Percentiles rank a stretch among this genome's conserved stretches.
Conservation (phyloP, 2,113 vertebrate species). For the Melospiza georgiana region DNA sequence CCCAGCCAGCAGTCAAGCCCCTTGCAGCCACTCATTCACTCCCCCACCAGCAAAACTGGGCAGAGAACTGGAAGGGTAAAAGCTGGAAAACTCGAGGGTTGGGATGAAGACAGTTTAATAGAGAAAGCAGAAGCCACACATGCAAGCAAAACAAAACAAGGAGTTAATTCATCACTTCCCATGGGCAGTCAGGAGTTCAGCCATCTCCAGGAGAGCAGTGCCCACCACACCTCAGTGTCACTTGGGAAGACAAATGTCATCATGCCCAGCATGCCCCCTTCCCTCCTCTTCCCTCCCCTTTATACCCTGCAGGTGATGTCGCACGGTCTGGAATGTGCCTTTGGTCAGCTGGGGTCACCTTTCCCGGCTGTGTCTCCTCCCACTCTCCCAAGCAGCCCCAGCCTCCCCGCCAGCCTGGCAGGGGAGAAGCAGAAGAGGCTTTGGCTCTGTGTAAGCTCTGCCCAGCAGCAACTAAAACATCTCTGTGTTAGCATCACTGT, state of each 20-base stretch:
- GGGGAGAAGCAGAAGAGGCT: not conserved
- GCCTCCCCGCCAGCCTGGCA: not conserved
- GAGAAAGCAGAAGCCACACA: not conserved
- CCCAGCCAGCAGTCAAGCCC: not conserved
- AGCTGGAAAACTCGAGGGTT: not conserved
- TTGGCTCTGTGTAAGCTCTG: not conserved
- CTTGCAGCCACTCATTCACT: not conserved
- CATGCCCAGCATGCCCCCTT: not conserved
- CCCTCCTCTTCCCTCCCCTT: not conserved
- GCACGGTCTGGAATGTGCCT: not conserved
- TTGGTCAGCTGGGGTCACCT: not conserved
- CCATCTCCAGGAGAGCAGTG: not conserved
- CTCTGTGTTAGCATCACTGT: not conserved
- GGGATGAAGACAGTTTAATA: not conserved
- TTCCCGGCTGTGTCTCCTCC: not conserved
- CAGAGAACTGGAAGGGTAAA: not conserved
- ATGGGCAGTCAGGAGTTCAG: not conserved
- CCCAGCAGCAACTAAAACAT: not conserved
- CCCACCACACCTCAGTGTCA: not conserved
- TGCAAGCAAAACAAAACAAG: not conserved
- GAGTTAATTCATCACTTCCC: not conserved
- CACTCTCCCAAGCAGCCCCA: too few species aligned
- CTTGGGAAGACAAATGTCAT: not conserved
- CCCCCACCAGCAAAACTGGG: fast-evolving
- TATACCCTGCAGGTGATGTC: too few species aligned